Conservation (phyloP, 2,113 vertebrate species). For the Chitala chitala region DNA sequence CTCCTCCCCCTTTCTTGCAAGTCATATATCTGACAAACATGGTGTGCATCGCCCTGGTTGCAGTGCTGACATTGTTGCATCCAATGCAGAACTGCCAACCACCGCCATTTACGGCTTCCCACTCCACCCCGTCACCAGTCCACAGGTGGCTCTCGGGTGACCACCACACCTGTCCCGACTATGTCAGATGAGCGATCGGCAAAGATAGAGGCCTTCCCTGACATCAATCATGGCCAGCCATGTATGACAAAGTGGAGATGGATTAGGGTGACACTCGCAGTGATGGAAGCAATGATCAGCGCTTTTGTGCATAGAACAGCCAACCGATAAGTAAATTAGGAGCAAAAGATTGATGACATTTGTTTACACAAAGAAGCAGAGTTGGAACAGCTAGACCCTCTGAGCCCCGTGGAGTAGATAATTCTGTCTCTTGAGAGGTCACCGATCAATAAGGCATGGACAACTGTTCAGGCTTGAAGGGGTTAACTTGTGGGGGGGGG, state of each 20-base stretch:
- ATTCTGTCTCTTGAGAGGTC: constrained; percentile 22
- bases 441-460: constrained; percentile 17
- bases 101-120: too few relatives aligned
- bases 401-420: constrained; percentile 18
- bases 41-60: too few relatives aligned
- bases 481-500: constrained; percentile 25
- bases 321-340: constrained; percentile 9
- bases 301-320: constrained; percentile 4
- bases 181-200: neutral
- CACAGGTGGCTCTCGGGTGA: too few relatives aligned
- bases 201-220: neutral
- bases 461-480: constrained; percentile 13
- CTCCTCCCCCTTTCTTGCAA: too few relatives aligned
- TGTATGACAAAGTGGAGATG: neutral
- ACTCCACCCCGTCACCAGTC: too few relatives aligned
- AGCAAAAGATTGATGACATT: constrained; percentile 19
- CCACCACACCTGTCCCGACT: neutral
- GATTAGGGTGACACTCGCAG: neutral
- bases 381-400: neutral
- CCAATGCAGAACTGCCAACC: too few relatives aligned
- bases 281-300: constrained; percentile 8
- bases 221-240: neutral
- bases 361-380: neutral
- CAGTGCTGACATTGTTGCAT: too few relatives aligned
- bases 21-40: too few relatives aligned